phyloP scores from a whole-genome alignment of 2,888 invertebrate species.

The Tubulanus polymorphus region DNA sequence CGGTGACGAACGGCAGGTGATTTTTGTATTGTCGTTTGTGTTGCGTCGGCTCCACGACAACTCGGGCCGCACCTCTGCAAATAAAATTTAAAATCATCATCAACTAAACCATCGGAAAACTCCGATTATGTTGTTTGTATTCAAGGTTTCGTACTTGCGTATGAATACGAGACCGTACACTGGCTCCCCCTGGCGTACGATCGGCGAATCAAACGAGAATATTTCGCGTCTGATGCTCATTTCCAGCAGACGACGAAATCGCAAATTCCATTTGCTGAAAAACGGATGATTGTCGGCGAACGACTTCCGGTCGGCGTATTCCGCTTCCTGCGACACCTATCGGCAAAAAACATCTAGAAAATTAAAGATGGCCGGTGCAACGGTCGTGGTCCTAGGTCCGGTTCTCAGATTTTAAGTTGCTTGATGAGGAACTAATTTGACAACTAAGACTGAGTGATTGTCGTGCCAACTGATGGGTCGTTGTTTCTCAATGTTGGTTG shows the following conservation, averaged over 20 bases:
- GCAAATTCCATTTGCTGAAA: slow-evolving; percentile 36
- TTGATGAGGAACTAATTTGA: too few species aligned
- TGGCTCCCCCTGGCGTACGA: slow-evolving; percentile 40
- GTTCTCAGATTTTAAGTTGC: too few species aligned
- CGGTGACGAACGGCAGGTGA: slow-evolving; percentile 40
- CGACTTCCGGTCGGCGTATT: slow-evolving; percentile 32
- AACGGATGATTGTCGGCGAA: slow-evolving; percentile 43
- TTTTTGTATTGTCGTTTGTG: slow-evolving; percentile 39
- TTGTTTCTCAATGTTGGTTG: too few species aligned
- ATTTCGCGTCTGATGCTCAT: slow-evolving; percentile 42
- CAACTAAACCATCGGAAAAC: too few species aligned
- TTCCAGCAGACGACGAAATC: slow-evolving; percentile 39
- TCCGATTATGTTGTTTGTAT: too few species aligned
- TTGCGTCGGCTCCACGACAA: slow-evolving; percentile 33
- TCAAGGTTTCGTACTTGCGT: slow-evolving; percentile 30
- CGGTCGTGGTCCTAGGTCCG: too few species aligned
- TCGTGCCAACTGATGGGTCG: too few species aligned
- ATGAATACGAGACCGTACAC: slow-evolving; percentile 41
- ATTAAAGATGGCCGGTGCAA: too few species aligned
- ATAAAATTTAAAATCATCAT: too few species aligned
- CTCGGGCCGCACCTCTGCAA: slow-evolving; percentile 41
- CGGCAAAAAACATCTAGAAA: too few species aligned
- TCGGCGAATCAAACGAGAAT: slow-evolving; percentile 34
- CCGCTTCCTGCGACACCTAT: slow-evolving; percentile 40
- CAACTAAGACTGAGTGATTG: too few species aligned